Percentiles rank a stretch among this genome's conserved stretches.
These are phyloP conservation scores for Caenorhabditis doughertyi DNA, from an alignment of 2,888 invertebrate genomes.

Conservation along the genomic window DNA sequence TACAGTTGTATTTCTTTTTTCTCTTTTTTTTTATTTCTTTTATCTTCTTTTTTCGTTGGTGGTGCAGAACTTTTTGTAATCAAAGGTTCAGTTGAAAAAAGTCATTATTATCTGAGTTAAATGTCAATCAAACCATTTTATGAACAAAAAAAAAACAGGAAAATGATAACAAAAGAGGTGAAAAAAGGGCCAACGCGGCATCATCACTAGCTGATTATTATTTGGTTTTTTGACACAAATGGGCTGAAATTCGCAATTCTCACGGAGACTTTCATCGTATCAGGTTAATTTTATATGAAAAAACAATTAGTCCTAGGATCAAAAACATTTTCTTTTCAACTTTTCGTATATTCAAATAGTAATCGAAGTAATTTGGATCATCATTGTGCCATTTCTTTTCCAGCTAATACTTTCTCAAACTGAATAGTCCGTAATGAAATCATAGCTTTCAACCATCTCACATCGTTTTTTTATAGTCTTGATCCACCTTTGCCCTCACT, in stretches of 20 bases:
- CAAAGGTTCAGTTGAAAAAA: not conserved
- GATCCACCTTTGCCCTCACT: not conserved
- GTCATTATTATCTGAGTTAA: not conserved
- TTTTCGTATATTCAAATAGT: too few species aligned
- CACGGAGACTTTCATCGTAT: too few species aligned
- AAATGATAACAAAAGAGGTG: constrained; percentile 3
- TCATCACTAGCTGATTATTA: constrained; percentile 6
- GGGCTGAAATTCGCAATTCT: not conserved
- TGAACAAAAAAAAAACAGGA: constrained; percentile 16
- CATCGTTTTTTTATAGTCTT: not conserved
- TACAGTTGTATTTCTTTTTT: not conserved
- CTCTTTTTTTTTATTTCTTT: not conserved
- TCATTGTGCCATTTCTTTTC: too few species aligned
- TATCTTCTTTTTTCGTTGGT: not conserved
- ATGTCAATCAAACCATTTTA: constrained; percentile 12
- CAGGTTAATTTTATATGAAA: too few species aligned
- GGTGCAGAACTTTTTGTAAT: not conserved
- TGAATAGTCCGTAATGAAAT: too few species aligned
- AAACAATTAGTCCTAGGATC: too few species aligned
- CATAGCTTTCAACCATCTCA: too few species aligned
- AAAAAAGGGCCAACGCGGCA: constrained; percentile 11
- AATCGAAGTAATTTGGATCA: too few species aligned
- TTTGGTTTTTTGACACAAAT: not conserved
- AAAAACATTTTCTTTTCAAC: too few species aligned
- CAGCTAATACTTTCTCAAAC: too few species aligned